These are phyloP conservation scores for Pseudochromis fuscus DNA, from an alignment of 2,797 vertebrate species.

Conservation along the genomic window DNA sequence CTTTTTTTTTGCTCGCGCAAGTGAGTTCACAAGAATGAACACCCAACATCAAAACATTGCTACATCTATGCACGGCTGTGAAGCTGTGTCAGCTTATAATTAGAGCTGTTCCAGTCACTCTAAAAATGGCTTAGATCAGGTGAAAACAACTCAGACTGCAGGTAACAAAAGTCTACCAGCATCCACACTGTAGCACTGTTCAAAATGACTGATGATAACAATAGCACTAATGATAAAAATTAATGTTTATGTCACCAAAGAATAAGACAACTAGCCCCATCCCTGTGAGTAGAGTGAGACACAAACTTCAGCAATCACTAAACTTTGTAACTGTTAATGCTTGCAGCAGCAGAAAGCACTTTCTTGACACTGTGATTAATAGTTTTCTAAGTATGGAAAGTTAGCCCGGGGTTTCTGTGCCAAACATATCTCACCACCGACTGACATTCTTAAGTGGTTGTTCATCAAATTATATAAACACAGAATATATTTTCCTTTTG, in stretches of 20 bases:
- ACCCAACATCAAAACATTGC: conserved; percentile 42
- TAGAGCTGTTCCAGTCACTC: conserved; percentile 22
- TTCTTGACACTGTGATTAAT: conserved; percentile 52
- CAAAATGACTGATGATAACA: conserved; percentile 32
- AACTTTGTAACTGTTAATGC: conserved; percentile 16
- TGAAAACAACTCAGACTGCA: conserved; percentile 18
- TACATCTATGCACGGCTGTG: neutral
- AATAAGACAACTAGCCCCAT: conserved; percentile 1
- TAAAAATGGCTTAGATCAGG: conserved; percentile 36
- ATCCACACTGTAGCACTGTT: conserved; percentile 8
- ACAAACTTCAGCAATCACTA: too few relatives aligned
- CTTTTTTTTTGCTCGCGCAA: conserved; percentile 20
- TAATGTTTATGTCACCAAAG: conserved; percentile 5
- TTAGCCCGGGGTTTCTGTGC: conserved; percentile 34
- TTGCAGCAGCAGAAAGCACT: conserved; percentile 38
- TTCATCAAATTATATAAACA: conserved; percentile 67
- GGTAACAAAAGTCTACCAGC: neutral
- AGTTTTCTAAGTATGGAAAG: conserved; percentile 42
- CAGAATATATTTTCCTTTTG: conserved; percentile 19
- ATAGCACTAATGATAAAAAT: conserved; percentile 16
- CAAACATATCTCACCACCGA: conserved; percentile 47
- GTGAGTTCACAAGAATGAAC: conserved; percentile 34
- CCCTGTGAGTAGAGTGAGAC: too few relatives aligned
- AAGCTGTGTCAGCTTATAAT: conserved; percentile 41
- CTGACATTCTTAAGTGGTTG: conserved; percentile 60